Base-by-base conservation (phyloP, 2,113 vertebrate genomes). In the Cairina moschata region DNA sequence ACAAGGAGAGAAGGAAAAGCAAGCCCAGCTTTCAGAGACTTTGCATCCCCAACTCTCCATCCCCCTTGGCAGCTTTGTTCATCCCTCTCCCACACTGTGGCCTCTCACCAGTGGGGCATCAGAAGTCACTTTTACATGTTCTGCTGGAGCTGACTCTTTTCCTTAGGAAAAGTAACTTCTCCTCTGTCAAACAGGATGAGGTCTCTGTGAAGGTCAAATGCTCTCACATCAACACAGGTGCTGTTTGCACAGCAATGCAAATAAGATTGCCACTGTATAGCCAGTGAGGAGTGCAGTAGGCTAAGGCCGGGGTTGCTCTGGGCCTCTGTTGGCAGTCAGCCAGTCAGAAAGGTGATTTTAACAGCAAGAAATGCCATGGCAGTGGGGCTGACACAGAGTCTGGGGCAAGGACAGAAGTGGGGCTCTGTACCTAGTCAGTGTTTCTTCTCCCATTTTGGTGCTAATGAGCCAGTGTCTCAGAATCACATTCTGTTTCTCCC, bases 401-500 rank as follows among this genome's bases (percentile, higher is more conserved):
- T 59, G 36, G 48, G 59, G 9, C 38, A 73, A 60, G 42, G 28
- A 34, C 28, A 21, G 28, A 59, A 65, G 10, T 0, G 0, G 21
- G 11, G 42, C 25, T 77, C 6, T 63, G 67, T 23, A 56, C 18
- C 36, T 40, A 26, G 13, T 28, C 36, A n/a, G 17, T 7, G 13
- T 29, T 56, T 48, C 21, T 46, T 63, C 28, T 36, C n/a, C 44
- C 42, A 23, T 32, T 54, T 59, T 2, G 3, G 60, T 4, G 0
- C 60, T 25, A 55, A 40, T 0, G 1, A 79, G 23, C 29, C 1
- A 2, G 25, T 36, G 54, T 21, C 67, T 22, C 28, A 0, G 2
- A 69, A 50, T 50, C 13, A 38, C 0, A 1, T 1, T 1, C 31
- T n/a, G 42, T 1, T 1, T 18, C 32, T 46, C 32, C 52, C 15